phyloP scores from a whole-genome alignment of 2,888 invertebrate species.

The Noctuana brunneofusca region DNA sequence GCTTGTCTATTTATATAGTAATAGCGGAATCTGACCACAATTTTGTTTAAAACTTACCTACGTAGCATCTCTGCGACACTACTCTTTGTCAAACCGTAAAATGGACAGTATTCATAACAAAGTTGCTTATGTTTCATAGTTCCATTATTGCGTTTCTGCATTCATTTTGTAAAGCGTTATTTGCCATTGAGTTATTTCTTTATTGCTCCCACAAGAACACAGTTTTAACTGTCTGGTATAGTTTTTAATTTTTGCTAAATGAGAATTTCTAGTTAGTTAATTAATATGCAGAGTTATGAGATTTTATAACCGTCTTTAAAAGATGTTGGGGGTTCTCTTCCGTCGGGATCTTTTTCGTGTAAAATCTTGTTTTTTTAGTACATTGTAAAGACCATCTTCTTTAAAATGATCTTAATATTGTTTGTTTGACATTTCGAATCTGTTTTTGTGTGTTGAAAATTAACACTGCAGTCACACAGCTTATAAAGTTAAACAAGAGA shows the following conservation, averaged over 20 bases:
- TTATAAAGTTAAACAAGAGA: slow-evolving; percentile 6
- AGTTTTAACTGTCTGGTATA: slow-evolving; percentile 8
- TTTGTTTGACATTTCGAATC: no score
- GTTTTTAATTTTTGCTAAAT: slow-evolving; percentile 1
- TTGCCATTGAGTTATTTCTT: slow-evolving; percentile 34
- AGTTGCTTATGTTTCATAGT: slow-evolving; percentile 54
- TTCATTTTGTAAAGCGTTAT: slow-evolving; percentile 43
- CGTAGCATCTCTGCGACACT: slow-evolving; percentile 26
- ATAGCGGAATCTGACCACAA: no score
- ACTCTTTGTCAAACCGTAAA: slow-evolving; percentile 44
- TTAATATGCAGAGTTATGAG: no score
- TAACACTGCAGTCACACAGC: background rate
- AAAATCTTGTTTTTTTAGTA: no score
- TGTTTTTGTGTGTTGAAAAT: background rate
- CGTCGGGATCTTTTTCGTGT: no score
- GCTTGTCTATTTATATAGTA: no score
- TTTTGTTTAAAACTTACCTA: no score
- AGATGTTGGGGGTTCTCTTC: no score
- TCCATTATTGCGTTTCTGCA: slow-evolving; percentile 48
- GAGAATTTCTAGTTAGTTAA: background rate
- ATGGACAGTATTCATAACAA: slow-evolving; percentile 54
- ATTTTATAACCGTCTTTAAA: no score
- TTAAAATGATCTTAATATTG: no score
- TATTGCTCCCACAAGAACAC: slow-evolving; percentile 9
- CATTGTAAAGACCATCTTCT: no score